Evolutionary conservation across 2,113 vertebrate species (phyloP).

Genomic region (Gambusia affinis): DNA sequence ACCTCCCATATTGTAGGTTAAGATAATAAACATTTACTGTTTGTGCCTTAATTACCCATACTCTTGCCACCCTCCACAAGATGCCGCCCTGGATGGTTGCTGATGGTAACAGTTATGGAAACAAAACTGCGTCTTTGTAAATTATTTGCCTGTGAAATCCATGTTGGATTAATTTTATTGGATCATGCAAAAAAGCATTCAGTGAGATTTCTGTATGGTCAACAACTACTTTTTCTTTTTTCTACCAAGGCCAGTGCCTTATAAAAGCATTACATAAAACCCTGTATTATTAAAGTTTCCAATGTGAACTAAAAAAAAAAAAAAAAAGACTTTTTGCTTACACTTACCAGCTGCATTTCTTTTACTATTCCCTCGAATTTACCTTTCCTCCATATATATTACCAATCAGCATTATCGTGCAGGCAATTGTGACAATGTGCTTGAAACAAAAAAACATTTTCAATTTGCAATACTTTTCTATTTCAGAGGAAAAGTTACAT

Average conservation of each 20-base stretch:
- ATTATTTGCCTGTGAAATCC: too few relatives aligned
- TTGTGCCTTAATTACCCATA: too few relatives aligned
- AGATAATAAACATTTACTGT: too few relatives aligned
- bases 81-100: too few relatives aligned
- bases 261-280: conserved; percentile 7
- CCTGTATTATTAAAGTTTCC: neutral
- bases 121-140: too few relatives aligned
- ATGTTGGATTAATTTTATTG: too few relatives aligned
- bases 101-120: too few relatives aligned
- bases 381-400: conserved; percentile 26
- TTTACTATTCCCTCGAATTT: neutral
- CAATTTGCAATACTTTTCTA: conserved; percentile 47
- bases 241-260: neutral
- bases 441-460: conserved; percentile 40
- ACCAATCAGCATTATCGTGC: neutral
- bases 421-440: conserved; percentile 25
- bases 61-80: too few relatives aligned
- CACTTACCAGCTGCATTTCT: conserved; percentile 5
- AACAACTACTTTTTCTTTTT: conserved; percentile 11
- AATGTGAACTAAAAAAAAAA: conserved; percentile 1
- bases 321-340: neutral
- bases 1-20: too few relatives aligned
- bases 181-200: conserved; percentile 26
- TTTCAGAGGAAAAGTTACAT: conserved; percentile 53
- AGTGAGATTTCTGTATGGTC: conserved; percentile 4